Conservation (phyloP, 2,113 vertebrate species). For the Rhinopomastus cyanomelas region DNA sequence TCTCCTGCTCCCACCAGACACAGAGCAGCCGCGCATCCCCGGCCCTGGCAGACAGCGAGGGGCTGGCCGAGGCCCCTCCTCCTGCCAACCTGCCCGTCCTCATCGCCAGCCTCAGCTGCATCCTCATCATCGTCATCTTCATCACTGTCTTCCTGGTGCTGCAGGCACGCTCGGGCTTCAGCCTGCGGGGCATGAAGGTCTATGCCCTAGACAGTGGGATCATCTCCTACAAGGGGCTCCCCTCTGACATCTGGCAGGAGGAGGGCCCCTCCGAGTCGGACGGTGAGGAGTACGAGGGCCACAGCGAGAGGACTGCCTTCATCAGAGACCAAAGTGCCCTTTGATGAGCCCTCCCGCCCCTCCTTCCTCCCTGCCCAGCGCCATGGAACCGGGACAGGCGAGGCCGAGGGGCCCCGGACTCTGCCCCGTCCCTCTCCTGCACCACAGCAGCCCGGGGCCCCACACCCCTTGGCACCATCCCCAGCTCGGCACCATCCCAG, state of each 20-base stretch:
- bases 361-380: conserved; percentile 40
- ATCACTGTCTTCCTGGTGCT: conserved; percentile 86
- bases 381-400: not conserved
- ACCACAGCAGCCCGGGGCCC: not conserved
- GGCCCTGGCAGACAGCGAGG: conserved; percentile 32
- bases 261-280: conserved; percentile 88
- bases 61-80: not conserved
- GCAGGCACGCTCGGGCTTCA: conserved; percentile 86
- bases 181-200: conserved; percentile 80
- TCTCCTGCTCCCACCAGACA: conserved; percentile 88
- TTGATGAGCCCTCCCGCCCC: conserved; percentile 79
- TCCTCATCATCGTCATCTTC: conserved; percentile 87
- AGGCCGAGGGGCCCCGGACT: conserved; percentile 50
- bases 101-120: conserved; percentile 88
- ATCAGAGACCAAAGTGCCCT: conserved; percentile 99
- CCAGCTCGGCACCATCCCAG: not conserved
- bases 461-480: not conserved
- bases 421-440: not conserved
- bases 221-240: conserved; percentile 93
- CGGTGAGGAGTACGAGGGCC: conserved; percentile 85
- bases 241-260: conserved; percentile 90
- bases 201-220: conserved; percentile 82
- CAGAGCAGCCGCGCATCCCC: conserved; percentile 90
- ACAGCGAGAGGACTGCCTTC: conserved; percentile 96
- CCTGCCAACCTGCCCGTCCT: conserved; percentile 79